phyloP scores from a whole-genome alignment of 2,797 vertebrate species.

The Rhabdophis nuchalis region DNA sequence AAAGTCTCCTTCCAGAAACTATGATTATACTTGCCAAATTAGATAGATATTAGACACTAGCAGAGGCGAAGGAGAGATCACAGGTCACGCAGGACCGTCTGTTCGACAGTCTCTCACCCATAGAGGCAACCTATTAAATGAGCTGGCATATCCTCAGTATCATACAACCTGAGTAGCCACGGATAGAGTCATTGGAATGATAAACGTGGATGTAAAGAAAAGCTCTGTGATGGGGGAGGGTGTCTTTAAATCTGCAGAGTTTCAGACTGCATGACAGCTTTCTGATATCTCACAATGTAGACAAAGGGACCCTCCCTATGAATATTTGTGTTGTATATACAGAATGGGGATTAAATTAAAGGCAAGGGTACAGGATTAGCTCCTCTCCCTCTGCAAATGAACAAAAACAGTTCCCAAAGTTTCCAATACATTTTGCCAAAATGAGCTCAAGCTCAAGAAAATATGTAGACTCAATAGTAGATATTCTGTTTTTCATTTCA shows the following conservation, averaged over 20 bases:
- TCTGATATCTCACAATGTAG: neutral
- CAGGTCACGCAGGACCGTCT: neutral
- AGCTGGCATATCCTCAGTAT: neutral
- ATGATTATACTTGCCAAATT: neutral
- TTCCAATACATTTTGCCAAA: slow-evolving; percentile 42
- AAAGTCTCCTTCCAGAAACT: neutral
- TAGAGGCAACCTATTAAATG: neutral
- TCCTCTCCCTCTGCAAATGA: neutral
- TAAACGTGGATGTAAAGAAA: neutral
- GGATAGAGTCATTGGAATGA: neutral
- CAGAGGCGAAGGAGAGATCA: neutral
- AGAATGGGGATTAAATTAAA: neutral
- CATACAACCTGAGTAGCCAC: neutral
- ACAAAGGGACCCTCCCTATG: neutral
- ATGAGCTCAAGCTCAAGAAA: neutral
- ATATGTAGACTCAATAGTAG: slow-evolving; percentile 18
- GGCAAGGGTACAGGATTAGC: neutral
- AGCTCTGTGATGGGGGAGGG: neutral
- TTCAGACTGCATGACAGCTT: neutral
- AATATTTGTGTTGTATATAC: neutral
- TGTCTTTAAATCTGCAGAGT: neutral
- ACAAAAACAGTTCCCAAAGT: slow-evolving; percentile 27
- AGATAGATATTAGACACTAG: neutral
- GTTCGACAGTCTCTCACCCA: neutral
- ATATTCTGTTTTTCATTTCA: slow-evolving; percentile 65